Evolutionary conservation across 2,797 vertebrate species (phyloP), one percentile per base, ranked within the genome.

Genomic region (Mormyrus proboscirostris): DNA sequence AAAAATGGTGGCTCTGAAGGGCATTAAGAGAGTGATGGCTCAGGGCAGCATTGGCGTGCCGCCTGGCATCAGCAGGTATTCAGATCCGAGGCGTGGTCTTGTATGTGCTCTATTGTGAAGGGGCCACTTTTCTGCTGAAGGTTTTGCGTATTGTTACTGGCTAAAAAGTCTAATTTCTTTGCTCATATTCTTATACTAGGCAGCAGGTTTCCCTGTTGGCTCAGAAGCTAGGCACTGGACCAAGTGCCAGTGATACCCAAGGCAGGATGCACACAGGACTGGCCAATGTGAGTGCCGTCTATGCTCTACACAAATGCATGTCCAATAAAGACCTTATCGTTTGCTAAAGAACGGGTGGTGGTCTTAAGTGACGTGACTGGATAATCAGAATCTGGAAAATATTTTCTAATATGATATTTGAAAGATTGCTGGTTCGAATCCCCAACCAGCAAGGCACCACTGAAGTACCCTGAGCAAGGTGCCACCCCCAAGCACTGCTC

Each of bases 1-100:
- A 89, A 99, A 99, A 94, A 99, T 99, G 97, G 97, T 99, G 89
- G 98, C 98, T 4, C 94, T 99, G 88, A 99, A 99, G 93, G 99
- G 99, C 90, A 99, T 99, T 92, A 99, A 99, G 93, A 98, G 97
- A 93, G 99, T 99, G 91, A 96, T 99, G 96, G 97, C 98, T 44
- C 98, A 99, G 92, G 98, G 99, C 88, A 98, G 96, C 91, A 97
- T 99, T 16, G 98, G 96, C 59, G 98, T 97, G 82, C 95, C 97
- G 22, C 94, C 98, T 6, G 98, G 97, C 76, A 98, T 99, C 90
- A 99, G 97, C 95, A 98, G 98, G 98, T 99, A 96, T n/a, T 50
- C 9, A 50, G 10, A 29, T 22, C 5, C 25, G 69, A 19, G 2
- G 12, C 51, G 22, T 73, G 12, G 19, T 29, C 22, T 22, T 62